Base-by-base conservation (phyloP, 2,113 vertebrate species). In the Ochotona princeps region DNA sequence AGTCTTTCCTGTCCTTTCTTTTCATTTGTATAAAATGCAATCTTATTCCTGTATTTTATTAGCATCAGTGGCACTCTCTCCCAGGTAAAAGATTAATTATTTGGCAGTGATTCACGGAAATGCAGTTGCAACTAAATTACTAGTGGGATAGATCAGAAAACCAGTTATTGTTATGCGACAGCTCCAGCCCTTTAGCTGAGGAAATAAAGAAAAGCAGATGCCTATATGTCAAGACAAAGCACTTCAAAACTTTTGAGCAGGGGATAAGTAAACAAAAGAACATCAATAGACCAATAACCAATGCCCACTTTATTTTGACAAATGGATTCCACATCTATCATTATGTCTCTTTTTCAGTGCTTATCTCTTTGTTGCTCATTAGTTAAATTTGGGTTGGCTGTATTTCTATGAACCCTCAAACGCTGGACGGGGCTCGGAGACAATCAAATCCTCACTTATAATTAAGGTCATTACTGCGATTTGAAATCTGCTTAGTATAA, bases 31-130 rank as follows among this genome's bases (percentile, higher is more conserved):
- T 38, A 88, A 95, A 97, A 90, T 76, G 0, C 54, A 87, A 94
- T 96, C 92, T 92, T 90, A 51, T 96, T 95, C 65, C 80, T 32
- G 66, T 86, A 74, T 94, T 97, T 98, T 97, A 95, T 97, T 97
- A 97, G 96, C 95, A 96, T 93, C 78, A 38, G 60, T 66, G 89
- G 38, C 81, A 83, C 82, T 88, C 82, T 97, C 96, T 98, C 95
- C 65, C 92, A 96, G 94, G 95, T 94, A 97, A 97, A 98, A 97
- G 94, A 97, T 97, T 97, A 97, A 97, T 97, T 98, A 96, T 91
- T 97, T 97, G 82, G 66, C 94, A 92, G 15, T 80, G 94, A 95
- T 96, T 96, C 97, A 86, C 86, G 96, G 30, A 90, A 97, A 94
- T 85, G 66, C 69, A 96, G 60, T 61, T 96, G 76, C 74, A 97